Evolutionary conservation across 2,113 vertebrate genomes (phyloP), one percentile per base, ranked within the genome.

Genomic region (Colossoma macropomum): DNA sequence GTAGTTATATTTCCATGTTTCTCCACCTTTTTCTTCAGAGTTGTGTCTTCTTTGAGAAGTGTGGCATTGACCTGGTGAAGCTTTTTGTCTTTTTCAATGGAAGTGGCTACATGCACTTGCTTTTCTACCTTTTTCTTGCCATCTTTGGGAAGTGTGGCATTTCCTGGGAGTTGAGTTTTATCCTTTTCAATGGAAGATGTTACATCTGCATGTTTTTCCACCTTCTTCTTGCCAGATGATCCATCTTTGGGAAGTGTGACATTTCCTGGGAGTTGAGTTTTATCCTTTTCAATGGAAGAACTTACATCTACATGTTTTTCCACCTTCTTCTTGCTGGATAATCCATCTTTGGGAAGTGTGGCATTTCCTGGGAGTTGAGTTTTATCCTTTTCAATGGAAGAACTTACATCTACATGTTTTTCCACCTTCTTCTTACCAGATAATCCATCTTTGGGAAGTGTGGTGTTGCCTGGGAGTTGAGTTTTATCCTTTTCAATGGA

Each of bases 21-120:
- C 25, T 70, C 41, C 48, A 21, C 11, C 32, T 85, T 88, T 12
- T 68, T 83, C 70, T 88, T 90, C 87, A 17, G 23, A 27, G n/a
- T n/a, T 69, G 63, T 25, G 16, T 21, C 19, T 32, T 30, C 41
- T 16, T 45, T 50, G 9, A 25, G 34, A n/a, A 23, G 21, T n/a
- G 69, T 71, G 5, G 10, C 32, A 25, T n/a, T 71, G 12, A 2
- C 12, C 25, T 72, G 38, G 7, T 72, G 23, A 7, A 21, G 6
- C 3, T 45, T 71, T 11, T 73, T 32, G 3, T 50, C 41, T 32
- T 62, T 63, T 63, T 63, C 69, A 68, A 0, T 45, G 59, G 27
- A 50, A 52, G 16, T 1, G n/a, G 27, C 32, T 21, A 50, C 60
- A 78, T 66, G 27, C 21, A 45, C 45, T 2, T 66, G 60, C 50